Percentiles rank a stretch among this genome's conserved stretches.
These are phyloP conservation scores for Staurois parvus DNA, from an alignment of 2,797 vertebrate species.

Conservation along the genomic window DNA sequence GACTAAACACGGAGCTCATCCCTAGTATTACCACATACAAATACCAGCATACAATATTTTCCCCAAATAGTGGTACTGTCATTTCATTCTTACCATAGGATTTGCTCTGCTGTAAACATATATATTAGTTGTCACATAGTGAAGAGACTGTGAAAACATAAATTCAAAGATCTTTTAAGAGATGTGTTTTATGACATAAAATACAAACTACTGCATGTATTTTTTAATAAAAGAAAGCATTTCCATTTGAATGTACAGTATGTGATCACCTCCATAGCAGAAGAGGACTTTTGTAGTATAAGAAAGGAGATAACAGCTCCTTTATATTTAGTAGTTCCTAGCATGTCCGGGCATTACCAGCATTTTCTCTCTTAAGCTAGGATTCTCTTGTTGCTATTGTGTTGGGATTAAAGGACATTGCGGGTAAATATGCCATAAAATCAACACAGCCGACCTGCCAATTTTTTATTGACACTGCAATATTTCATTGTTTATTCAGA, in stretches of 20 bases:
- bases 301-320: neutral
- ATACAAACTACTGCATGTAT: neutral
- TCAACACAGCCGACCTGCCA: slow-evolving; percentile 49
- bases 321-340: neutral
- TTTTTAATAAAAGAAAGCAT: neutral
- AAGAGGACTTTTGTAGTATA: neutral
- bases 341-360: neutral
- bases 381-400: slow-evolving; percentile 24
- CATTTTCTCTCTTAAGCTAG: slow-evolving; percentile 9
- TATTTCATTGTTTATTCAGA: slow-evolving; percentile 48
- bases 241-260: neutral
- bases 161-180: too few relatives aligned
- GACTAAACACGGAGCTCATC: too few relatives aligned
- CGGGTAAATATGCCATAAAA: slow-evolving; percentile 54
- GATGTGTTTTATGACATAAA: too few relatives aligned
- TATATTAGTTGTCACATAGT: neutral
- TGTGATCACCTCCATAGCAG: neutral
- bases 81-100: too few relatives aligned
- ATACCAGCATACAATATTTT: too few relatives aligned
- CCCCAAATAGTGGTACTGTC: too few relatives aligned
- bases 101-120: too few relatives aligned
- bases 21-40: too few relatives aligned
- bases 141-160: too few relatives aligned
- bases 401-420: slow-evolving; percentile 43
- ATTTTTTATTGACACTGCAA: slow-evolving; percentile 43